Base-by-base conservation (phyloP, 2,888 invertebrate species). In the Actias luna region DNA sequence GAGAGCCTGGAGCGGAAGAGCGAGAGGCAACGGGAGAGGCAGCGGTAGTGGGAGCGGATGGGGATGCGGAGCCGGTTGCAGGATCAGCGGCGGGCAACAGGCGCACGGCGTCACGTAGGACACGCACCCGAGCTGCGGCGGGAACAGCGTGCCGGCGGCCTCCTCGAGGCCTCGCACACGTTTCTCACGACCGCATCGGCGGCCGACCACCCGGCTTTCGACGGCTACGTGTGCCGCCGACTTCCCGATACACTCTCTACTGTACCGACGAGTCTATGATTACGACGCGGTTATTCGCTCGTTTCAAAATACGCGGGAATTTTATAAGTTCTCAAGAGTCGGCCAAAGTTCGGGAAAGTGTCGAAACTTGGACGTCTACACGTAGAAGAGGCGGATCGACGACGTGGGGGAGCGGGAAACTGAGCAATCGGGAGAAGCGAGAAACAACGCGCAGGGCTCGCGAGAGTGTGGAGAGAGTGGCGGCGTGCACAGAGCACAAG, bases 81-180 rank as follows among this genome's bases (percentile, higher is more conserved):
- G 87, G 86, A 83, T 78, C 82, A 89, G 84, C 80, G 88, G 88
- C 80, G 87, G 88, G 84, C 91, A 92, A 85, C 92, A 92, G 82
- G 87, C 85, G 88, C 92, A 92, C 85, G 88, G 89, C 87, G 88
- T 88, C 86, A 89, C 92, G 89, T 92, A 91, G 85, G 92, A 87
- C 88, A 91, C 93, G 87, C 92, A 92, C 88, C 90, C 91, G 75
- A 91, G 89, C 92, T 91, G 92, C 92, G 92, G 92, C 87, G 92
- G 89, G 89, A 92, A 92, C 92, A 92, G 92, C 91, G 92, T 92
- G 92, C 82, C 90, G 92, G 91, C 92, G 92, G 91, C 92, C 92
- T 92, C 92, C 85, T 79, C 71, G 92, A 92, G 92, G 92, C 92
- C 92, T 88, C 80, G 84, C 82, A 84, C 87, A 74, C 86, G 85